A percentile compares a stretch with the other conserved stretches of the same genome.
phyloP scores from a whole-genome alignment of 2,113 vertebrate genomes.

The Hiodon tergisus region DNA sequence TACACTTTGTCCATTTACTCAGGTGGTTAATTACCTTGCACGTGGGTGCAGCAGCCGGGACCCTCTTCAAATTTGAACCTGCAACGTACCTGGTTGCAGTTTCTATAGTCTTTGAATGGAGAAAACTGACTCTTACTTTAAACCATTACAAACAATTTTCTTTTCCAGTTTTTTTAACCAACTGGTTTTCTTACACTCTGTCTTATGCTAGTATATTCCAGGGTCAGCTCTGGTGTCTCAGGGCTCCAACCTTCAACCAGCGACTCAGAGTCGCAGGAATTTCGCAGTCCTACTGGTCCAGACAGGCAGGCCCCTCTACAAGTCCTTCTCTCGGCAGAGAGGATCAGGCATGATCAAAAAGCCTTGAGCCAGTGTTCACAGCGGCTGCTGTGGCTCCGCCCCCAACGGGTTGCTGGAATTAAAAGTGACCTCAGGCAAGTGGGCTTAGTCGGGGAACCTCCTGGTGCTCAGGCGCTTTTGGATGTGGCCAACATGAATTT shows the following conservation, averaged over 20 bases:
- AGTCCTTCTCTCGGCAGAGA: slow-evolving; percentile 10
- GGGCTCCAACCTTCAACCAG: slow-evolving; percentile 28
- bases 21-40: too few relatives aligned
- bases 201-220: too few relatives aligned
- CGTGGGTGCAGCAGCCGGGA: too few relatives aligned
- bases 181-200: too few relatives aligned
- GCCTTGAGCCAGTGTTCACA: slow-evolving; percentile 18
- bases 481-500: not conserved
- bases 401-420: not conserved
- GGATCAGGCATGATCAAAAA: slow-evolving; percentile 30
- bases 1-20: too few relatives aligned
- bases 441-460: not conserved
- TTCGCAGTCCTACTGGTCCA: slow-evolving; percentile 34
- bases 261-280: slow-evolving; percentile 41
- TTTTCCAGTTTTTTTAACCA: too few relatives aligned
- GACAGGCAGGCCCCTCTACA: slow-evolving; percentile 29
- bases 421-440: not conserved
- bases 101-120: too few relatives aligned
- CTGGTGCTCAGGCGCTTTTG: not conserved
- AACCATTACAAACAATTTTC: too few relatives aligned
- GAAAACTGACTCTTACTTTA: too few relatives aligned
- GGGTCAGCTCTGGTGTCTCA: not conserved
- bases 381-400: not conserved
- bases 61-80: too few relatives aligned
- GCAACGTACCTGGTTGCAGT: too few relatives aligned